phyloP scores from a whole-genome alignment of 2,113 vertebrate genomes.

The Copsychus sechellarum region DNA sequence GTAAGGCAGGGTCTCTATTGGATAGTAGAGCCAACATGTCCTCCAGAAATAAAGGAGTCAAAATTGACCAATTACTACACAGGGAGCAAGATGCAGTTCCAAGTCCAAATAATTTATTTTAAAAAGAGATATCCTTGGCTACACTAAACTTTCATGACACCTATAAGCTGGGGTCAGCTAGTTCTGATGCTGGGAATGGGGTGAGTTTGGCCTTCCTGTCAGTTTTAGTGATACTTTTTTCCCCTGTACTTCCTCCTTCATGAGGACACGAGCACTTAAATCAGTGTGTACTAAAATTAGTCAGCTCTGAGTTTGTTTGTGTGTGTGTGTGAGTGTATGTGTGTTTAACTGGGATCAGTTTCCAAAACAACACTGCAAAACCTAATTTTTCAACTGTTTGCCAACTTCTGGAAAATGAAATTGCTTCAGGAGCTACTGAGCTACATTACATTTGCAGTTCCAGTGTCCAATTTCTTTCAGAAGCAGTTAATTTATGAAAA shows the following conservation, averaged over 20 bases:
- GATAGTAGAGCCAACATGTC: fast-evolving
- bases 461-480: neutral
- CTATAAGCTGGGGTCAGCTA: neutral
- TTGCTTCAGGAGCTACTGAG: neutral
- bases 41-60: neutral
- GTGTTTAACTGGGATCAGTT: neutral
- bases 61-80: neutral
- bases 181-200: neutral
- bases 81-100: neutral
- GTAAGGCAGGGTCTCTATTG: neutral
- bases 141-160: neutral
- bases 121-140: neutral
- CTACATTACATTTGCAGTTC: neutral
- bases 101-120: neutral
- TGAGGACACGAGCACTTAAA: fast-evolving
- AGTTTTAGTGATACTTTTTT: neutral
- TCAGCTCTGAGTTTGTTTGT: neutral
- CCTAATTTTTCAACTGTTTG: neutral
- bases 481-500: neutral
- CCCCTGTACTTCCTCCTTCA: neutral
- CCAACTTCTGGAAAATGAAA: neutral
- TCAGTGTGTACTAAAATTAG: neutral
- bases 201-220: neutral
- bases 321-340: neutral
- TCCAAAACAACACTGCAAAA: neutral